Evolutionary conservation across 35 echinoderm and acorn worm species (phyloP).

Genomic region (Apostichopus parvimensis): DNA sequence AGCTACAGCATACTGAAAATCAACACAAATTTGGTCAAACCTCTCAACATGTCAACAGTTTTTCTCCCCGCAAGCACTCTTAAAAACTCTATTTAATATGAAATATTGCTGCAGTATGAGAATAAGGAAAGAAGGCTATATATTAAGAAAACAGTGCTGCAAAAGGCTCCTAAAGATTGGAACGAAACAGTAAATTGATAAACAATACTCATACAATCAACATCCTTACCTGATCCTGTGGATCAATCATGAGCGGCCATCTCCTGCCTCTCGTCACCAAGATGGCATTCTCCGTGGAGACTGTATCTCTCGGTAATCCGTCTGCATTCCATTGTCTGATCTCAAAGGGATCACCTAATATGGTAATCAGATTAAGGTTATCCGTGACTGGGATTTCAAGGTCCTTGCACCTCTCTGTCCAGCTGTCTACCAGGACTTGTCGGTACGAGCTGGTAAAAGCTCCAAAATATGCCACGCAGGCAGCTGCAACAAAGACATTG

Average conservation of each 20-base stretch:
- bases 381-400: slow-evolving; percentile 94
- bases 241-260: slow-evolving; percentile 99
- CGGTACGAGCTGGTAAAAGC: slow-evolving; percentile 96
- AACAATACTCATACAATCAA: no score
- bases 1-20: no score
- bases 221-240: slow-evolving; percentile 91
- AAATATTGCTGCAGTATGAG: no score
- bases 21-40: no score
- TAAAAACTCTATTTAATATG: no score
- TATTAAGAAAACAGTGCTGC: no score
- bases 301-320: slow-evolving; percentile 88
- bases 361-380: slow-evolving; percentile 85
- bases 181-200: not conserved
- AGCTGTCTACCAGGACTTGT: slow-evolving; percentile 79
- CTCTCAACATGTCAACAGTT: no score
- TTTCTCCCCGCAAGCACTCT: no score
- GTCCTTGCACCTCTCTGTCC: slow-evolving; percentile 87
- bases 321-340: slow-evolving; percentile 99
- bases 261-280: slow-evolving; percentile 89
- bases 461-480: slow-evolving; percentile 97
- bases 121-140: no score
- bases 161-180: not conserved
- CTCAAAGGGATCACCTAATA: slow-evolving; percentile 93
- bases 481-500: slow-evolving; percentile 97
- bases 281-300: slow-evolving; percentile 98